Conservation (phyloP, 2,113 vertebrate species). For the Scortum barcoo region DNA sequence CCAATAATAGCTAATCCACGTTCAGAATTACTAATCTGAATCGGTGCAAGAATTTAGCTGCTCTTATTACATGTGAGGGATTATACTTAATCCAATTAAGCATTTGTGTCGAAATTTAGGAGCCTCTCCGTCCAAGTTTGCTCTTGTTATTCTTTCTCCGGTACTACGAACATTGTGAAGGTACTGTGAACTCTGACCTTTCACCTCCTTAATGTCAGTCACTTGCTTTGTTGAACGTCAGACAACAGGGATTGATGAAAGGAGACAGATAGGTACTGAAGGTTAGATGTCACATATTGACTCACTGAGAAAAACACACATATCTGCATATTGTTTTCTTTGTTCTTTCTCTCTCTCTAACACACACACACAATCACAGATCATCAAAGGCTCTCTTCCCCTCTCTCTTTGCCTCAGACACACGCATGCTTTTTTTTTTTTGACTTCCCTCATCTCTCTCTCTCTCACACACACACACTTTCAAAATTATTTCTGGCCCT, state of each 20-base stretch:
- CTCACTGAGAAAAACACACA: slow-evolving; percentile 17
- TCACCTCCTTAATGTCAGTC: not conserved
- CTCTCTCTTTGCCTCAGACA: not conserved
- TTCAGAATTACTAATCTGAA: not conserved
- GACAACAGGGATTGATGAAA: not conserved
- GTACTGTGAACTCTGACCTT: not conserved
- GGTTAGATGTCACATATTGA: not conserved
- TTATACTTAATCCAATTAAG: slow-evolving; percentile 23
- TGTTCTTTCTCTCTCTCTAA: not conserved
- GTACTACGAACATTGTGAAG: not conserved
- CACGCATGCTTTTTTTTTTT: not conserved
- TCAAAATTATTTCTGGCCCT: slow-evolving; percentile 24
- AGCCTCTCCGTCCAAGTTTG: not conserved
- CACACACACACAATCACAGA: slow-evolving; percentile 13
- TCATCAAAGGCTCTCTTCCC: slow-evolving; percentile 7
- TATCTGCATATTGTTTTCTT: not conserved
- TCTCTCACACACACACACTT: not conserved
- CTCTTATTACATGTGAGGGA: not conserved
- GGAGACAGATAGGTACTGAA: not conserved
- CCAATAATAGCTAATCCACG: slow-evolving; percentile 11
- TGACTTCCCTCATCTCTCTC: slow-evolving; percentile 1
- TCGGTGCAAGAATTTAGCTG: slow-evolving; percentile 1
- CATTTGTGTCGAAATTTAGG: not conserved
- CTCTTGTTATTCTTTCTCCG: not conserved
- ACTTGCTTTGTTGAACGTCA: not conserved